Conservation (phyloP, 2,888 invertebrate species). For the Mechanitis mazaeus region DNA sequence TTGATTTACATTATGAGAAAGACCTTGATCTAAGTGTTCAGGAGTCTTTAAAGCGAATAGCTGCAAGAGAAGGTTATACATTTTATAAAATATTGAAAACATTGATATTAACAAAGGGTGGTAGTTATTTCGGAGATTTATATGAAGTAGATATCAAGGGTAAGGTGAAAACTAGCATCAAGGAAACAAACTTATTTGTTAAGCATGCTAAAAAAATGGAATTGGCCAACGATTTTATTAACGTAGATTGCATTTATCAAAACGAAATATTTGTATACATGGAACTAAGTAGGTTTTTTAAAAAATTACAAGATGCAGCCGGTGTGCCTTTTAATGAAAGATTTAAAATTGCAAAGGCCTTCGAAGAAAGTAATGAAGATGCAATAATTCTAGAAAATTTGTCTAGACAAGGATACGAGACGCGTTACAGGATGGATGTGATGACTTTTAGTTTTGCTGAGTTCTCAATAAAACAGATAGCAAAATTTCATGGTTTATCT, state of each 20-base stretch:
- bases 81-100: conserved; percentile 8
- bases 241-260: conserved; percentile 33
- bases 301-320: conserved; percentile 35
- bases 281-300: conserved; percentile 32
- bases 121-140: conserved; percentile 22
- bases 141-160: conserved; percentile 44
- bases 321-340: conserved; percentile 38
- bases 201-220: conserved; percentile 35
- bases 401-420: conserved; percentile 34
- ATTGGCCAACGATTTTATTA: conserved; percentile 28
- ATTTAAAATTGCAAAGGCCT: conserved; percentile 36
- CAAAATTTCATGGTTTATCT: conserved; percentile 35
- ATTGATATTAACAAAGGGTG: conserved; percentile 2
- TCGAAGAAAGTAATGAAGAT: conserved; percentile 35
- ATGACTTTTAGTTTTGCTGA: conserved; percentile 33
- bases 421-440: conserved; percentile 29
- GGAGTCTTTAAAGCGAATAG: background rate
- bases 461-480: conserved; percentile 32
- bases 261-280: conserved; percentile 39
- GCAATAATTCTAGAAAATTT: conserved; percentile 45
- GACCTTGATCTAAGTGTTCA: background rate
- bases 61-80: conserved; percentile 4
- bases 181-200: conserved; percentile 43
- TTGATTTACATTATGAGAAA: background rate
- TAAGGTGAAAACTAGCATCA: conserved; percentile 34